Base-by-base conservation (phyloP, 2,113 vertebrate species). In the Falco punctatus region DNA sequence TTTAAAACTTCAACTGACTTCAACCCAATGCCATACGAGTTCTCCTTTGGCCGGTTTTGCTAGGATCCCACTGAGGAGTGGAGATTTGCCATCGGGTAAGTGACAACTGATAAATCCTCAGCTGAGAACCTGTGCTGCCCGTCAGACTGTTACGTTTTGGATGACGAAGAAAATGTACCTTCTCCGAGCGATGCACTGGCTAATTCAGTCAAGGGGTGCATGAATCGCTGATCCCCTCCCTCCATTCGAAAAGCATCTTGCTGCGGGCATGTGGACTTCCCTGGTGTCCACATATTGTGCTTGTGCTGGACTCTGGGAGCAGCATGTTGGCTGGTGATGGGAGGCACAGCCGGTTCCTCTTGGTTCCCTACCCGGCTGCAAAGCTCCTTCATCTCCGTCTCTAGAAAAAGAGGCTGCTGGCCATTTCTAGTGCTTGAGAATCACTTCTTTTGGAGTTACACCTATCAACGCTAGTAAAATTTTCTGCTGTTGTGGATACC, bases 261-360 rank as follows among this genome's bases (percentile, higher is more conserved):
- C 32, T 33, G 11, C 0, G 2, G 33, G 35, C 58, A 71, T 0
- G 2, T 4, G 44, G n/a, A 54, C n/a, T 57, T 55, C 46, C 30
- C 30, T 20, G 26, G 38, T 38, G 38, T 38, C 38, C 38, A 38
- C 38, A 38, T 38, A 38, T 38, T 38, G 38, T 38, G 27, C n/a
- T 52, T 9, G 15, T 0, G 3, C 66, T 65, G 22, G 52, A 28
- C 26, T 55, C 32, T 0, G 1, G 28, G 24, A 70, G n/a, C 0
- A 0, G 33, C 33, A 52, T 0, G 1, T 2, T 42, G 67, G 66
- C 54, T 33, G 40, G 14, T 44, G 48, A 21, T 19, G 15, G 44
- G 15, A 62, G 33, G 21, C 23, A 62, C 30, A 46, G 46, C 10
- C 1, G 0, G 28, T 64, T 22, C n/a, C 35, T 48, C 52, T 46